Evolutionary conservation across 2,797 vertebrate genomes (phyloP).

Genomic region (Betta splendens): DNA sequence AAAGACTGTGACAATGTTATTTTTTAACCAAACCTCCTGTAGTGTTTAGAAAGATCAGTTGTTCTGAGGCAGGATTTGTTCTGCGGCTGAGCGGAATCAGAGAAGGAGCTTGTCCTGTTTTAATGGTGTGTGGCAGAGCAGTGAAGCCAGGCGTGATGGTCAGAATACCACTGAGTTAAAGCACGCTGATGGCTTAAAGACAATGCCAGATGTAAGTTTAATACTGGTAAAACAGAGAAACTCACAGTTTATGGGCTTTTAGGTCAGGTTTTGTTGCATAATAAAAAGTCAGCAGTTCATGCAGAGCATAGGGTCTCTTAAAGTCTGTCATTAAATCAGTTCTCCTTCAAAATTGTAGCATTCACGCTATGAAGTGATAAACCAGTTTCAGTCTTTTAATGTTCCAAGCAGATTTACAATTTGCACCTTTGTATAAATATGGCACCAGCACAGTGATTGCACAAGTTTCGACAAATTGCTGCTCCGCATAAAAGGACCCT

Average conservation of each 20-base stretch:
- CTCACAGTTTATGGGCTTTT: conserved; percentile 2
- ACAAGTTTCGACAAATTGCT: too few species aligned
- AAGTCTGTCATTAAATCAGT: too few species aligned
- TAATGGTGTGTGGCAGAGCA: not conserved
- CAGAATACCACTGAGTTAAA: conserved; percentile 1
- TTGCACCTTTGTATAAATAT: too few species aligned
- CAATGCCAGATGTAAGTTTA: conserved; percentile 10
- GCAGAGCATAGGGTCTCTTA: too few species aligned
- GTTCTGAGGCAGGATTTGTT: conserved; percentile 18
- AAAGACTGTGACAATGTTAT: not conserved
- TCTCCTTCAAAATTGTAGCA: too few species aligned
- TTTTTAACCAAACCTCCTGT: not conserved
- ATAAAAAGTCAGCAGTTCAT: conserved; percentile 28
- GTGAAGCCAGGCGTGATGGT: not conserved
- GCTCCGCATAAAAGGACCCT: too few species aligned
- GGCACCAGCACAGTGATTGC: too few species aligned
- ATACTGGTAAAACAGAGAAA: not conserved
- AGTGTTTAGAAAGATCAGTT: not conserved
- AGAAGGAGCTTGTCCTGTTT: conserved; percentile 12
- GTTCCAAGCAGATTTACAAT: too few species aligned
- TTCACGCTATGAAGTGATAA: too few species aligned
- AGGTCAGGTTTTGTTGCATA: conserved; percentile 4
- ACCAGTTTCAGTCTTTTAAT: too few species aligned
- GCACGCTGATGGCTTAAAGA: conserved; percentile 19
- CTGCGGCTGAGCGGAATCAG: not conserved